Conservation (phyloP, 2,113 vertebrate genomes). For the Micronycteris hirsuta region DNA sequence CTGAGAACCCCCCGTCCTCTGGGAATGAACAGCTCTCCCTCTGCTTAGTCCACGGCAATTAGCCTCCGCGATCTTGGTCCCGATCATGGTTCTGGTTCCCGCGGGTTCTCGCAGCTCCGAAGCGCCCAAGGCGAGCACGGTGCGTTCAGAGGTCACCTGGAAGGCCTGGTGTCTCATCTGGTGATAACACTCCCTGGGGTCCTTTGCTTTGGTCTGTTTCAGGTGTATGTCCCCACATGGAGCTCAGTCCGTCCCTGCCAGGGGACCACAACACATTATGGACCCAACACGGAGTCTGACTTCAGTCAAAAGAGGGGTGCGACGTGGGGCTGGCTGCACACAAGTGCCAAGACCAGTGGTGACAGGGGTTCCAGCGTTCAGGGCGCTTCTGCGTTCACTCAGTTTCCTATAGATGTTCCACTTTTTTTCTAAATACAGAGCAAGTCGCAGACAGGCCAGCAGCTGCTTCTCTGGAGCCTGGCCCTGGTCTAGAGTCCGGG, state of each 20-base stretch:
- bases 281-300: neutral
- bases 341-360: neutral
- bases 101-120: neutral
- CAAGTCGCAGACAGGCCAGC: neutral
- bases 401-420: neutral
- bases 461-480: neutral
- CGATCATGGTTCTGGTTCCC: neutral
- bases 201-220: neutral
- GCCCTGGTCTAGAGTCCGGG: neutral
- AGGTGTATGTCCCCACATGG: neutral
- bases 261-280: neutral
- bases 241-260: neutral
- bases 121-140: neutral
- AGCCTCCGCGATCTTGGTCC: no score
- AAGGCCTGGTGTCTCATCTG: neutral
- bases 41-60: neutral
- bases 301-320: neutral
- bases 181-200: neutral
- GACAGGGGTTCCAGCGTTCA: neutral
- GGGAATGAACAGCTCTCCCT: neutral
- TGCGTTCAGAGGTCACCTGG: neutral
- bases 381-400: neutral
- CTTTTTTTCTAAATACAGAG: neutral
- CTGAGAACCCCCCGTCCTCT: neutral
- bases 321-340: neutral